phyloP scores from a whole-genome alignment of 2,113 vertebrate genomes.

The Menura novaehollandiae region DNA sequence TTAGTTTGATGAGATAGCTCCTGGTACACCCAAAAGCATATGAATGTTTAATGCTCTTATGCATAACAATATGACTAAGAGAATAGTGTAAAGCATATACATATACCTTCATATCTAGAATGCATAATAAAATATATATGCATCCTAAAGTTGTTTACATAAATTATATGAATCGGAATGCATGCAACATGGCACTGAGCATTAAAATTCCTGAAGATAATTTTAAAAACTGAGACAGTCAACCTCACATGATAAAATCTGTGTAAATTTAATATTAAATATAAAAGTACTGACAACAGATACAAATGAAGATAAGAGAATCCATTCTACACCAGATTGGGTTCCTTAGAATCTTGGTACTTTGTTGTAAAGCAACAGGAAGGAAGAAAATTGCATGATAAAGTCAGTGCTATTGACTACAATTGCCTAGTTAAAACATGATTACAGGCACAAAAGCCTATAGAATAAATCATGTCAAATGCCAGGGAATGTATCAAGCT shows the following conservation, averaged over 20 bases:
- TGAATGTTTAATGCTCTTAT: neutral
- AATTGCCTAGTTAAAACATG: neutral
- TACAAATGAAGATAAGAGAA: neutral
- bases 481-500: neutral
- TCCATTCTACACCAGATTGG: neutral
- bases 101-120: neutral
- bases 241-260: neutral
- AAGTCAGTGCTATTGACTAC: neutral
- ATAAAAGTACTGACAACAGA: neutral
- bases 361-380: neutral
- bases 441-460: neutral
- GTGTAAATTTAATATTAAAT: neutral
- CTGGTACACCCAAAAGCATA: neutral
- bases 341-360: neutral
- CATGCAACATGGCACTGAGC: neutral
- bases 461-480: neutral
- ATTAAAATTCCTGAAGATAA: neutral
- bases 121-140: neutral
- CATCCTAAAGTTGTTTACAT: neutral
- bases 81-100: neutral
- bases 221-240: neutral
- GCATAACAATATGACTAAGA: neutral
- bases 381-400: neutral
- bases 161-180: neutral
- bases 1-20: slow-evolving; percentile 14